A percentile compares a stretch with the other conserved stretches of the same genome.
These are phyloP conservation scores for Colletes gigas DNA, from an alignment of 1,140 invertebrate species.

Conservation along the genomic window DNA sequence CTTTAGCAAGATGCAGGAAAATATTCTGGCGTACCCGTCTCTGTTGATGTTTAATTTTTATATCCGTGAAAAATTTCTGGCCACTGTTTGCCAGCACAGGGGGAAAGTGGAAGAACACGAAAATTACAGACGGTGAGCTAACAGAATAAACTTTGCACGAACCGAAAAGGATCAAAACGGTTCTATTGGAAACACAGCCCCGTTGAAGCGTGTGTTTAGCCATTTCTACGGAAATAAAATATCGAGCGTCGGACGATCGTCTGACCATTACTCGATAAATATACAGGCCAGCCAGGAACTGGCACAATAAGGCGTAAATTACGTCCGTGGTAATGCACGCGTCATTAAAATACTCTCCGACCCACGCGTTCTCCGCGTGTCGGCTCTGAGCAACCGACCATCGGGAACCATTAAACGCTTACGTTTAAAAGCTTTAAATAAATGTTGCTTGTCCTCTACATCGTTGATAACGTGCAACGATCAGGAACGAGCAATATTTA, in stretches of 20 bases:
- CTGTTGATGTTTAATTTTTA: too few species aligned
- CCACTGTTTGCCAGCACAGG: too few species aligned
- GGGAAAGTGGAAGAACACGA: too few species aligned
- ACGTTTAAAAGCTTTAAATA: too few species aligned
- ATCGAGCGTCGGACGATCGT: neutral
- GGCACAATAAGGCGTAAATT: constrained; percentile 43
- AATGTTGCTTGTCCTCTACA: too few species aligned
- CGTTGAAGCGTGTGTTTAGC: neutral
- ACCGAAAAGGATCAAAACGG: neutral
- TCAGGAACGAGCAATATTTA: too few species aligned
- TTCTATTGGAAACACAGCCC: neutral
- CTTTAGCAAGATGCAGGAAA: too few species aligned
- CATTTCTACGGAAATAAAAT: constrained; percentile 33
- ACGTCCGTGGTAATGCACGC: constrained; percentile 16
- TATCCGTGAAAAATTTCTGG: too few species aligned
- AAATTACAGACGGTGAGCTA: constrained; percentile 7
- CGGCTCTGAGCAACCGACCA: neutral
- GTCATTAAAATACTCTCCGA: constrained; percentile 39
- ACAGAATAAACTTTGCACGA: neutral
- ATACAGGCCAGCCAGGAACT: constrained; percentile 17
- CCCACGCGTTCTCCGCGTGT: constrained; percentile 21
- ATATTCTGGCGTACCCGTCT: too few species aligned
- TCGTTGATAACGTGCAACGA: too few species aligned
- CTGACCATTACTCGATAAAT: constrained; percentile 20
- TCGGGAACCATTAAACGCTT: constrained; percentile 19